A percentile compares a stretch with the other conserved stretches of the same genome.
phyloP scores from a whole-genome alignment of 1,140 invertebrate genomes.

The Zaprionus kolodkinae region DNA sequence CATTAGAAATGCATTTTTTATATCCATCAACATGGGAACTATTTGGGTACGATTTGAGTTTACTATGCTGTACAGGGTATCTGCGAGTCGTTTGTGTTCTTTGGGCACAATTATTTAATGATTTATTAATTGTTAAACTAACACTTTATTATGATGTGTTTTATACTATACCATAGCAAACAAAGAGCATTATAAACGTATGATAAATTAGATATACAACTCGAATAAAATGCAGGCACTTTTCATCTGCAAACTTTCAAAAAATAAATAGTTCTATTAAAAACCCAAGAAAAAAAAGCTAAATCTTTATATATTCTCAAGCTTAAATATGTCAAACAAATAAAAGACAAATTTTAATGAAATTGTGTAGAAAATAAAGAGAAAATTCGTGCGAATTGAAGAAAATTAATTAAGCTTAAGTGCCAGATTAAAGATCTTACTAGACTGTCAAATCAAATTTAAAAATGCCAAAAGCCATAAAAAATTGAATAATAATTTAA shows the following conservation, averaged over 20 bases:
- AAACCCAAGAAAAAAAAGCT: background rate
- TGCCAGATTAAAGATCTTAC: conserved; percentile 1
- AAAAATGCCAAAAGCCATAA: background rate
- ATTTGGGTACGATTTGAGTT: background rate
- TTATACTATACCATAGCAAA: background rate
- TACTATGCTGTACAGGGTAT: background rate
- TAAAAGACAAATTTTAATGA: background rate
- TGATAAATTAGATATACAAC: background rate
- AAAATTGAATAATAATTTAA: conserved; percentile 17
- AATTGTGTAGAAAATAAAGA: background rate
- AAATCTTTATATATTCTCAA: background rate
- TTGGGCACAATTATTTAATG: conserved; percentile 45
- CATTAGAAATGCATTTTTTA: conserved; percentile 34
- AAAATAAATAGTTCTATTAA: background rate
- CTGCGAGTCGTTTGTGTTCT: background rate
- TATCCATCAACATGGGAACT: background rate
- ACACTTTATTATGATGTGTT: background rate
- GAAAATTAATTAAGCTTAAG: conserved; percentile 18
- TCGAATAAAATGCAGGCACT: background rate
- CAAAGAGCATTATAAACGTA: background rate
- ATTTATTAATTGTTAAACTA: conserved; percentile 57
- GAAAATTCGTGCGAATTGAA: background rate
- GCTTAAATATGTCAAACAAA: conserved; percentile 1
- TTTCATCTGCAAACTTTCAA: background rate
- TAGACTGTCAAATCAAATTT: conserved; percentile 17